Evolutionary conservation across 2,888 invertebrate species (phyloP), one percentile per base, ranked within the genome.

Genomic region (Mesorhabditis spiculigera): DNA sequence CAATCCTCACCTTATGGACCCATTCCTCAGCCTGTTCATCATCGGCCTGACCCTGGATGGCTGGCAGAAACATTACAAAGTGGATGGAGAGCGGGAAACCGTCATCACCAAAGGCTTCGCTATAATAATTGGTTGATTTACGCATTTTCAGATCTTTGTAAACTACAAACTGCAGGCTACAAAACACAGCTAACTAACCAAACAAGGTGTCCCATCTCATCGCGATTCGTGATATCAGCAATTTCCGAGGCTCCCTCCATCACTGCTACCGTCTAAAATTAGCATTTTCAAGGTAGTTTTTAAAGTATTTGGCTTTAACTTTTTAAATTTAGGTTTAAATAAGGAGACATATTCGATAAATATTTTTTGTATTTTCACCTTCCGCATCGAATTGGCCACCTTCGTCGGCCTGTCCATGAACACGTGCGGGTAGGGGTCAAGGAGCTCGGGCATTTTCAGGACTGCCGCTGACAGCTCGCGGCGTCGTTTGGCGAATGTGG

Each of bases 21-120:
- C 95, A 95, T 85, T 92, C 90, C 0, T 91, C 91, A 86, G 93
- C 92, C 86, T 96, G 95, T 71, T 94, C 93, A 64, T 91, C 89
- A 0, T 92, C 92, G 4, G 91, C 94, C 86, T 94, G 93, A 0
- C 93, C 93, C 91, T 93, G 91, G 58, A 96, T 87, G 0, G 94
- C 91, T 0, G 95, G 94, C 69, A 95, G 90, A 86, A 95, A 95
- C 95, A 95, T 95, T 3, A 92, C 91, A 86, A 91, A 93, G 86
- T 95, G 95, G 0, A 95, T 88, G 0, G 91, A 89, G 28, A 91
- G 85, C 0, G 91, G 92, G 68, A 91, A 71, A 10, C 74, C 73
- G 28, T 78, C 78, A 45, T 73, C 65, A 6, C 73, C 76, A 63
- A 76, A 69, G 2, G 73, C 72, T 65, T 71, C 8, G 42, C 77